Evolutionary conservation across 37 sponge, comb jelly and placozoan species (phyloP), one percentile per base, ranked within the genome.

Genomic region (Crambe crambe): DNA sequence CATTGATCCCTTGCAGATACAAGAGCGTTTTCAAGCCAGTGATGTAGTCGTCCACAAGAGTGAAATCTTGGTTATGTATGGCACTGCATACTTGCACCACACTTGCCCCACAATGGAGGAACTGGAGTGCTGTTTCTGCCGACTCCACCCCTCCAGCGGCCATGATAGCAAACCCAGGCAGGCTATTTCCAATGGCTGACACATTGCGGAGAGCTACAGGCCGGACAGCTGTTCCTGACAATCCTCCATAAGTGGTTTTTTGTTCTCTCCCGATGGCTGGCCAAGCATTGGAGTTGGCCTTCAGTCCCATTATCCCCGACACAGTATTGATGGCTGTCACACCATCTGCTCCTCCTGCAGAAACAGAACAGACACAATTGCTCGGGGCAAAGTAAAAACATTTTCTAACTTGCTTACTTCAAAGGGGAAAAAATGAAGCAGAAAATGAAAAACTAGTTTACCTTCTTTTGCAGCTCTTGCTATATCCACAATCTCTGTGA

Each of bases 11-110:
- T 80, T 93, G 80, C n/a, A 94, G 83, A 62, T 96, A 96, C 41
- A 96, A 89, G 25, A 96, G 86, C 0, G 94, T 70, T 78, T 90
- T 96, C 35, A 96, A 77, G 20, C 94, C 91, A 40, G 83, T 76
- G 80, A 80, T 51, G 76, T 96, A 96, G 82, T 96, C 97, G 8
- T 93, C 91, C 58, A 93, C 85, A 18, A 96, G 75, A 2, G 97
- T 96, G 89, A 78, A 96, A 76, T 96, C 97, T 56, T 96, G 97
- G 75, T 96, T 96, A 72, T 96, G 97, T 21, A 96, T 79, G 43
- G 97, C 97, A 78, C 94, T 94, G 76, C 97, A 96, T n/a, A 96
- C 91, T 80, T 94, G 93, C 32, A 94, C 72, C n/a, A 93, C 89
- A 42, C 66, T 76, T 4, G 97, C 97, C 29, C 97, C 97, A 70